Evolutionary conservation across 2,113 vertebrate genomes (phyloP).

Genomic region (Lutjanus erythropterus): DNA sequence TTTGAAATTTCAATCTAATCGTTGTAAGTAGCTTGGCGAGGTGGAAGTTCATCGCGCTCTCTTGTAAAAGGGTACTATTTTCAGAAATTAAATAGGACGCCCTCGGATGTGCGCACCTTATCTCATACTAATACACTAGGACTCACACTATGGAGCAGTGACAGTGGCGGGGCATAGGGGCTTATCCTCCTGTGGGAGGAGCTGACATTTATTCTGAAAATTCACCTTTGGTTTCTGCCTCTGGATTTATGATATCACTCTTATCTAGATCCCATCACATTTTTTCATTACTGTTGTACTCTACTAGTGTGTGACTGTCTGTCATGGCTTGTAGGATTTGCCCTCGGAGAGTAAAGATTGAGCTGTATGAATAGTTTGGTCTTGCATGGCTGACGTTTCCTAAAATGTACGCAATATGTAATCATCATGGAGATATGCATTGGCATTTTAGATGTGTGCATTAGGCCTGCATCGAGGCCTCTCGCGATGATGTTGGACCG

Average conservation of each 20-base stretch:
- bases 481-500: conserved; percentile 29
- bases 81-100: conserved; percentile 69
- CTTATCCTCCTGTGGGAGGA: conserved; percentile 78
- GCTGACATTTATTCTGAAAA: conserved; percentile 79
- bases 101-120: conserved; percentile 60
- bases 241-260: conserved; percentile 76
- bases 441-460: conserved; percentile 47
- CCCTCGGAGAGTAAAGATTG: conserved; percentile 21
- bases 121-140: conserved; percentile 50
- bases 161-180: conserved; percentile 49
- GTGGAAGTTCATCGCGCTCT: conserved; percentile 72
- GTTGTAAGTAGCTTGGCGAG: conserved; percentile 67
- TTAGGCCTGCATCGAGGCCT: conserved; percentile 23
- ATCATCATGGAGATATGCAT: conserved; percentile 28
- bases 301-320: conserved; percentile 38
- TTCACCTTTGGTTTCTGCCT: conserved; percentile 77
- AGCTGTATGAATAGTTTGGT: conserved; percentile 51
- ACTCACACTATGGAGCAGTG: conserved; percentile 41
- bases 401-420: conserved; percentile 26
- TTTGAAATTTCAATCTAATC: conserved; percentile 73
- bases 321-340: conserved; percentile 48
- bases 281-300: conserved; percentile 60
- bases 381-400: conserved; percentile 21
- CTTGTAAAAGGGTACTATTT: conserved; percentile 67
- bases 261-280: conserved; percentile 75